Conservation (phyloP, 2,113 vertebrate genomes). For the Chaetops frenatus region DNA sequence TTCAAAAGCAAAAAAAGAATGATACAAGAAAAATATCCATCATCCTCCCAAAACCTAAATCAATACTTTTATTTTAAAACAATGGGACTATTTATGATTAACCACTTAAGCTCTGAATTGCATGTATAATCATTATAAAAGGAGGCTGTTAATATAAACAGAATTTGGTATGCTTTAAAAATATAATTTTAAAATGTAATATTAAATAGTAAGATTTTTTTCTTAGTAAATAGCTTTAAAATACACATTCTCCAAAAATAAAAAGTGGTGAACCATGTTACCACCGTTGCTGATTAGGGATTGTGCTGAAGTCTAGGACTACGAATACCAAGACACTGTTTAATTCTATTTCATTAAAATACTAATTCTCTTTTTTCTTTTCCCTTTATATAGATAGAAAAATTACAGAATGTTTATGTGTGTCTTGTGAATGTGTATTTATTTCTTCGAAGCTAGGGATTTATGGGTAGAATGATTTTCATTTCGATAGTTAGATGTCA, state of each 20-base stretch:
- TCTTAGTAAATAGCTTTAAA: background rate
- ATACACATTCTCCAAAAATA: background rate
- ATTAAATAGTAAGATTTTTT: background rate
- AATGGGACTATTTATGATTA: background rate
- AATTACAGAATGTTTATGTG: background rate
- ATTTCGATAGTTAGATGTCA: background rate
- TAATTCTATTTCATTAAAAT: background rate
- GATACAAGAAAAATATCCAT: background rate
- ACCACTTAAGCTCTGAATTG: background rate
- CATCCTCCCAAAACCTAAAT: background rate
- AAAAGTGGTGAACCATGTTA: background rate
- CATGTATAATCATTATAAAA: background rate
- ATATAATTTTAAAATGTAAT: background rate
- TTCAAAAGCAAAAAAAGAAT: background rate
- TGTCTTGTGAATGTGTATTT: background rate
- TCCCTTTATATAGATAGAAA: background rate
- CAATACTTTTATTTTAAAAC: background rate
- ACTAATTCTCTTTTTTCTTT: background rate
- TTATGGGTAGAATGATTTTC: background rate
- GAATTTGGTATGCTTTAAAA: background rate
- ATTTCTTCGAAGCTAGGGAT: background rate
- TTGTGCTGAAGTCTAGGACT: background rate
- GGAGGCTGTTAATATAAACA: background rate
- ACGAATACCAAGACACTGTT: background rate
- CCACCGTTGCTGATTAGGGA: background rate